phyloP scores from a whole-genome alignment of 2,797 vertebrate genomes.

The Syngnathus acus region DNA sequence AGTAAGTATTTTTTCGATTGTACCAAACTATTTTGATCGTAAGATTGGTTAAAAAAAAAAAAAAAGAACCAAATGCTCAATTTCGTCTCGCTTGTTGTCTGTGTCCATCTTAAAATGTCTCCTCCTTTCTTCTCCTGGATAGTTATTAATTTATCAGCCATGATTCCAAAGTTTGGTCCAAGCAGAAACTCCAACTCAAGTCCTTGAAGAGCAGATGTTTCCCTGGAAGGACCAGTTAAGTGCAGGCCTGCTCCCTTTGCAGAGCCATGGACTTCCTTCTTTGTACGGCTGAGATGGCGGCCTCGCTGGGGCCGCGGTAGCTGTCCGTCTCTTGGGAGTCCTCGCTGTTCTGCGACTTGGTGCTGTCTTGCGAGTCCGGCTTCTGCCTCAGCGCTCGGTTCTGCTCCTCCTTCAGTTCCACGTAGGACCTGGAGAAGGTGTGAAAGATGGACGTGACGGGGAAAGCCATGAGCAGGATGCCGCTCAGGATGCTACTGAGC shows the following conservation, averaged over 20 bases:
- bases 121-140: too few relatives aligned
- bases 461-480: constrained; percentile 96
- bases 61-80: neutral
- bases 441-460: constrained; percentile 97
- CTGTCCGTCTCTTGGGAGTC: constrained; percentile 62
- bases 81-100: neutral
- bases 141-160: neutral
- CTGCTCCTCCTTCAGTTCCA: constrained; percentile 90
- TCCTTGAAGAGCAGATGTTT: neutral
- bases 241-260: constrained; percentile 30
- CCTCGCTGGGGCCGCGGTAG: constrained; percentile 47
- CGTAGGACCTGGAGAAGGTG: constrained; percentile 92
- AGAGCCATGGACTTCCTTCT: constrained; percentile 58
- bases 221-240: neutral
- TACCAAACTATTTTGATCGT: neutral
- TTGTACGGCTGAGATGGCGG: constrained; percentile 23
- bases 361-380: constrained; percentile 71
- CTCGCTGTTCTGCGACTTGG: constrained; percentile 65
- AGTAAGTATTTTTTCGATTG: too few relatives aligned
- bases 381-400: constrained; percentile 70
- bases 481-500: constrained; percentile 92
- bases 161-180: neutral
- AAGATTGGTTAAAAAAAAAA: too few relatives aligned
- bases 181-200: neutral
- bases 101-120: neutral